Conservation (phyloP, 2,888 invertebrate species). For the Pammene fasciana region DNA sequence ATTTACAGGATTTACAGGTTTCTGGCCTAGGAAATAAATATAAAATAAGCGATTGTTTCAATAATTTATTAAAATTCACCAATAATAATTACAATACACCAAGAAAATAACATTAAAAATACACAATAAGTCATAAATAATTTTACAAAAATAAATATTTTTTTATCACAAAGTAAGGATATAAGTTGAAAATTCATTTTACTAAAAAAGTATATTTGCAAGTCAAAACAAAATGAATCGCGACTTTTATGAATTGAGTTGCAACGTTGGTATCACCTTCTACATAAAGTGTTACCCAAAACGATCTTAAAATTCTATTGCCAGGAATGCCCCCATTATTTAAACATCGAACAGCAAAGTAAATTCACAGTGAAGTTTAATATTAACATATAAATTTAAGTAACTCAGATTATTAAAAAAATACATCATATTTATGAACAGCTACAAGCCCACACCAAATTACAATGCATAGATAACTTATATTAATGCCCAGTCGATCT, state of each 20-base stretch:
- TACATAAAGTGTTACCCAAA: neutral
- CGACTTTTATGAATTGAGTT: neutral
- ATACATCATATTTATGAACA: no score
- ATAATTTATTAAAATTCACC: constrained; percentile 74
- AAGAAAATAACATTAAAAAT: constrained; percentile 55
- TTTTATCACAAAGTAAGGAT: constrained; percentile 55
- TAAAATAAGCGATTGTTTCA: constrained; percentile 53
- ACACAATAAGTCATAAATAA: constrained; percentile 50
- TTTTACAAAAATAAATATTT: constrained; percentile 50
- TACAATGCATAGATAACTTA: no score
- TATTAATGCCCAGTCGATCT: no score
- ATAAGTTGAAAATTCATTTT: constrained; percentile 41
- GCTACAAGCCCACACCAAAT: no score
- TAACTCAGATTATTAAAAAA: no score
- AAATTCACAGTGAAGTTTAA: no score
- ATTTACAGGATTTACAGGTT: neutral
- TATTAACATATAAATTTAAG: no score
- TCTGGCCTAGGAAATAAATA: neutral
- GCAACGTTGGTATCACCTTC: neutral
- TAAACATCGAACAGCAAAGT: no score
- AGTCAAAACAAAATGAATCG: neutral
- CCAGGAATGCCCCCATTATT: no score
- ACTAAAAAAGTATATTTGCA: neutral
- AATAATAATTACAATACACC: constrained; percentile 74
- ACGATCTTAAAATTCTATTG: no score